phyloP scores from a whole-genome alignment of 2,888 invertebrate genomes.

The Eueremaeus valkanovi region DNA sequence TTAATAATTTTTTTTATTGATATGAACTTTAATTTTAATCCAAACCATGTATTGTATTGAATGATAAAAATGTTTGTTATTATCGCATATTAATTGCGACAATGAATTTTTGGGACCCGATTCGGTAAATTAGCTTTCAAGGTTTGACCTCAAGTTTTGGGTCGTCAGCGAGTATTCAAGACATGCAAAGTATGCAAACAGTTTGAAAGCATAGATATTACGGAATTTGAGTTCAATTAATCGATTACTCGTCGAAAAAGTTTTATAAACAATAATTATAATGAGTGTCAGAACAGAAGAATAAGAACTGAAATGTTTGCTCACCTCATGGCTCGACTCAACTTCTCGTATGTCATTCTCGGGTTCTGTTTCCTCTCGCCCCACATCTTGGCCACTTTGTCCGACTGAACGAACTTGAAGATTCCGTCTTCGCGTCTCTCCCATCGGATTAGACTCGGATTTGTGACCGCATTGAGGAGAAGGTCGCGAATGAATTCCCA shows the following conservation, averaged over 20 bases:
- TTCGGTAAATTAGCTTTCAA: constrained; percentile 53
- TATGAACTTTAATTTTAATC: not conserved
- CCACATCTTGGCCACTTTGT: constrained; percentile 80
- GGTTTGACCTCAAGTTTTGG: constrained; percentile 54
- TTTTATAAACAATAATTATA: too few species aligned
- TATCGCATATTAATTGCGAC: constrained; percentile 9
- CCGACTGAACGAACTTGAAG: constrained; percentile 81
- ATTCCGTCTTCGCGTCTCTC: constrained; percentile 76
- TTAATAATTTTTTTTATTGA: not conserved
- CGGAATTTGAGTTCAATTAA: too few species aligned
- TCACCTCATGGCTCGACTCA: constrained; percentile 81
- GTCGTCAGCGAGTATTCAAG: constrained; percentile 53
- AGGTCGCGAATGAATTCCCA: constrained; percentile 84
- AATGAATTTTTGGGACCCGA: constrained; percentile 50
- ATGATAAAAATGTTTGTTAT: not conserved
- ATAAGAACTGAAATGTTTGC: not conserved
- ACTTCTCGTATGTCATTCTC: constrained; percentile 87
- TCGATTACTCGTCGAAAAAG: constrained; percentile 51
- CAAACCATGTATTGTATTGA: not conserved
- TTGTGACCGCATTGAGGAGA: constrained; percentile 67
- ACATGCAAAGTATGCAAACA: too few species aligned
- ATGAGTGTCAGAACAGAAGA: not conserved
- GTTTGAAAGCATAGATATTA: too few species aligned
- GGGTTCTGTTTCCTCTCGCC: constrained; percentile 78
- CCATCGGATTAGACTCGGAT: constrained; percentile 80